These are phyloP conservation scores for Otocyon megalotis DNA, from an alignment of 2,113 vertebrate genomes.

Conservation along the genomic window DNA sequence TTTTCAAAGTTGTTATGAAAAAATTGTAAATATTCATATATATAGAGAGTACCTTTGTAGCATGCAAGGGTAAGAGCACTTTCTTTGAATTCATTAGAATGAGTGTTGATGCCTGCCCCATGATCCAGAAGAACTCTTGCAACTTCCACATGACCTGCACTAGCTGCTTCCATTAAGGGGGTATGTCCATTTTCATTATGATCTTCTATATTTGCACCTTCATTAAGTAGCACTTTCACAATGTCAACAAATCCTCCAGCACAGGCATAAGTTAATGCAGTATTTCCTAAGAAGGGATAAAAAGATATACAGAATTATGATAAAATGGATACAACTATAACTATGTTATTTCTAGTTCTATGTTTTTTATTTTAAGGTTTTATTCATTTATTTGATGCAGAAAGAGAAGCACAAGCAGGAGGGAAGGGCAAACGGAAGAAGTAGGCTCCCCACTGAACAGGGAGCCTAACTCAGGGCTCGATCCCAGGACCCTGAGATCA, in stretches of 20 bases:
- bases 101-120: conserved; percentile 99
- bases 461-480: too few species aligned
- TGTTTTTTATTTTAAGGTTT: too few species aligned
- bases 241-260: conserved; percentile 99
- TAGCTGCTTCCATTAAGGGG: conserved; percentile 99
- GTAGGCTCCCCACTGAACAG: too few species aligned
- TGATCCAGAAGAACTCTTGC: conserved; percentile 98
- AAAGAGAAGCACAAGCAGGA: too few species aligned
- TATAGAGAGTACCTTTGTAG: conserved; percentile 94
- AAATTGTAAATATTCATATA: conserved; percentile 48
- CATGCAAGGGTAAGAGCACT: conserved; percentile 99
- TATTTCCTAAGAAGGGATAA: conserved; percentile 92
- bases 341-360: neutral
- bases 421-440: too few species aligned
- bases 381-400: too few species aligned
- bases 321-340: conserved; percentile 15
- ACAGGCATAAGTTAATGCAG: conserved; percentile 97
- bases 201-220: conserved; percentile 99
- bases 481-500: too few species aligned
- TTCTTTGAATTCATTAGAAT: conserved; percentile 99
- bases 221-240: conserved; percentile 98
- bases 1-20: conserved; percentile 47
- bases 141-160: conserved; percentile 98
- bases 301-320: conserved; percentile 58
- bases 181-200: conserved; percentile 99